A percentile compares a stretch with the other conserved stretches of the same genome.
Conservation (phyloP, 2,797 vertebrate genomes). For the Allobates femoralis region DNA sequence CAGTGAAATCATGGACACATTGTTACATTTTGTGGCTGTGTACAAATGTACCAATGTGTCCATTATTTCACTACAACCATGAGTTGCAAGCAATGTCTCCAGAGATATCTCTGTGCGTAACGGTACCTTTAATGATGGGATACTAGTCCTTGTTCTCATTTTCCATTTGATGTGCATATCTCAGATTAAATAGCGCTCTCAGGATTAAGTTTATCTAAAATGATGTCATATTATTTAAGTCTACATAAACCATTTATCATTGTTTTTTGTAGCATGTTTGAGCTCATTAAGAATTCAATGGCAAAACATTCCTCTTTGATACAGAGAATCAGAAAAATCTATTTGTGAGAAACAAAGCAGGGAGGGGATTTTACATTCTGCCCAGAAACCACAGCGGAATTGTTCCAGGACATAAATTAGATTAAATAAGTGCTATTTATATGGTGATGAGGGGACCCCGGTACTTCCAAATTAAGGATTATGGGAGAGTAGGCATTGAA, state of each 20-base stretch:
- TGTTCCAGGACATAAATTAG: conserved; percentile 62
- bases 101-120: too few relatives aligned
- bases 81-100: too few relatives aligned
- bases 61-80: too few relatives aligned
- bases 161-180: neutral
- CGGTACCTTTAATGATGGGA: too few relatives aligned
- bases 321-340: conserved; percentile 52
- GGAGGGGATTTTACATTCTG: conserved; percentile 52
- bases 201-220: neutral
- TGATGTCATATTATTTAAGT: conserved; percentile 15
- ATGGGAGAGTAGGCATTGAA: conserved; percentile 26
- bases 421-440: conserved; percentile 64
- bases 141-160: neutral
- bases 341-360: conserved; percentile 57
- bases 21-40: too few relatives aligned
- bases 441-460: conserved; percentile 60
- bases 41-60: too few relatives aligned
- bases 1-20: too few relatives aligned
- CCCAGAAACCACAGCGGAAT: conserved; percentile 41
- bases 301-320: conserved; percentile 14
- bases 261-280: conserved; percentile 22
- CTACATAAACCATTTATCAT: conserved; percentile 3
- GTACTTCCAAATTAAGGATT: conserved; percentile 61
- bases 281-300: conserved; percentile 51
- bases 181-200: neutral